Conservation (phyloP, 1,140 invertebrate genomes). For the Drosophila orena region DNA sequence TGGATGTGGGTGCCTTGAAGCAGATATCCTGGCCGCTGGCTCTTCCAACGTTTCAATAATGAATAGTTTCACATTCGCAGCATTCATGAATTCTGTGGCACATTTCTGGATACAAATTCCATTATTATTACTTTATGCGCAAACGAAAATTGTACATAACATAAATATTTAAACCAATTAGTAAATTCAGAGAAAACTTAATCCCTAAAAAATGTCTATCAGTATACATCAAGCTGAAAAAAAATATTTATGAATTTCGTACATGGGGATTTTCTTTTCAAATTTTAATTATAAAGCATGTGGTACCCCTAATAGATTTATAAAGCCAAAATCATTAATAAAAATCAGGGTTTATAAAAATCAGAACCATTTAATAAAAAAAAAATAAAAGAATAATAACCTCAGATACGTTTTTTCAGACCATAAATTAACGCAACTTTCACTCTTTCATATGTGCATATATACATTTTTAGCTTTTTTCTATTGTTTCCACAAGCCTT, state of each 20-base stretch:
- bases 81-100: neutral
- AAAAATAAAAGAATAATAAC: constrained; percentile 4
- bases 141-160: too few species aligned
- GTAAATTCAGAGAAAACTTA: too few species aligned
- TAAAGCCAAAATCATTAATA: neutral
- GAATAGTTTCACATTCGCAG: neutral
- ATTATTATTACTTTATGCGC: neutral
- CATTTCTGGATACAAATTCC: neutral
- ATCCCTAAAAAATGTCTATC: too few species aligned
- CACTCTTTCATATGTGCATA: constrained; percentile 21
- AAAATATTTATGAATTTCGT: too few species aligned
- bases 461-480: constrained; percentile 7
- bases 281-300: neutral
- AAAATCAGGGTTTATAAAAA: neutral
- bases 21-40: neutral
- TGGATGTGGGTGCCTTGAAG: neutral
- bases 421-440: constrained; percentile 29
- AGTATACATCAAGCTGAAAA: too few species aligned
- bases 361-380: neutral
- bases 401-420: neutral
- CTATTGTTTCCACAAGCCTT: constrained; percentile 21
- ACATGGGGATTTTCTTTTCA: too few species aligned
- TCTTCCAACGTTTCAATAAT: neutral
- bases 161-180: too few species aligned
- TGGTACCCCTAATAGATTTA: neutral